Base-by-base conservation (phyloP, 2,113 vertebrate genomes). In the Burhinus oedicnemus region DNA sequence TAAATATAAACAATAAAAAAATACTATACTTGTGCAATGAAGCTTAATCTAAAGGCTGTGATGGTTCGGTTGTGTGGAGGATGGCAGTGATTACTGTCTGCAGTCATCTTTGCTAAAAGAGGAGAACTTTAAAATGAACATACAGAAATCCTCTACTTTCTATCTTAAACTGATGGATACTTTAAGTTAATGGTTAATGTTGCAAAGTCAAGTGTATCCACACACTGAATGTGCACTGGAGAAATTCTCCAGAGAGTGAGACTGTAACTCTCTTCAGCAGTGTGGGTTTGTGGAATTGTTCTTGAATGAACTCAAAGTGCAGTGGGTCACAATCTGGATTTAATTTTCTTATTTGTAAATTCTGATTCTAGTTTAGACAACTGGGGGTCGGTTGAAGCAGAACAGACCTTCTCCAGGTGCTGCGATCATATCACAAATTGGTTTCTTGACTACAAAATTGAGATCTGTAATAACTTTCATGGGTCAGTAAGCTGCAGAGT, bases 401-500 rank as follows among this genome's bases (percentile, higher is more conserved):
- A 91, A 54, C 12, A 83, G 75, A 54, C n/a, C 36, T 91, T 69
- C 54, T 86, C 62, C 44, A 60, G 45, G 62, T 55, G n/a, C 64
- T 15, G 3, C 45, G 80, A 93, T 27, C 47, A 47, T 83, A 79
- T 87, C 42, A 3, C 66, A 93, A 70, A 72, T 76, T 90, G 76
- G 44, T 76, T 87, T 92, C 55, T 71, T 80, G 75, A 83, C 85
- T 94, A 61, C 62, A 60, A 86, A 88, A 96, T 15, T 68, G 89
- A 80, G 85, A 92, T 83, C 40, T 90, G 64, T 93, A 91, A 69
- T 83, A 95, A 90, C 65, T 93, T 95, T 87, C 89, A 88, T 44
- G 87, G 83, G 49, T 86, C 90, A 57, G 26, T 92, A 94, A 94
- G 78, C 82, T 95, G 80, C 66, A 64, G 76, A 76, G 55, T 42